phyloP scores from a whole-genome alignment of 2,888 invertebrate genomes.

The Tholera decimalis region DNA sequence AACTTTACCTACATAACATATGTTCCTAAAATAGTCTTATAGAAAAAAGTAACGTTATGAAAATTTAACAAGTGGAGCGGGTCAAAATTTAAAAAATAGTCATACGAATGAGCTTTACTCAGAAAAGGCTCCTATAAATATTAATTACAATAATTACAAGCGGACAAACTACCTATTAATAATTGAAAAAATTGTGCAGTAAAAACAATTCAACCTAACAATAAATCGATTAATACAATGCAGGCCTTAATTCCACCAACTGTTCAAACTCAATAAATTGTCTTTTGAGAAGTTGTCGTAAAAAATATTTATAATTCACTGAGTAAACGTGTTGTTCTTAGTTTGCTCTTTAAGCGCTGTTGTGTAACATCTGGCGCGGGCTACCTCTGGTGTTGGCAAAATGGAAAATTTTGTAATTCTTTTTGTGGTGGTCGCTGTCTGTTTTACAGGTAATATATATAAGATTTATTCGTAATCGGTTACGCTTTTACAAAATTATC shows the following conservation, averaged over 20 bases:
- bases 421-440: neutral
- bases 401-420: constrained; percentile 27
- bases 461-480: neutral
- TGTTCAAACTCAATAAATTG: constrained; percentile 38
- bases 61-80: no score
- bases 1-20: no score
- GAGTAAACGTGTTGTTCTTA: neutral
- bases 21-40: no score
- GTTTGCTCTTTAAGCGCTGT: neutral
- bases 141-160: no score
- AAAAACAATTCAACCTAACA: constrained; percentile 16
- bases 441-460: constrained; percentile 37
- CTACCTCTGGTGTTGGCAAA: neutral
- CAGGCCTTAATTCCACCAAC: constrained; percentile 14
- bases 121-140: no score
- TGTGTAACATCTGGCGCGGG: neutral
- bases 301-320: neutral
- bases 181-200: neutral
- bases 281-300: constrained; percentile 16
- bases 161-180: neutral
- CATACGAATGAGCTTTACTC: no score
- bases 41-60: no score
- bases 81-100: no score
- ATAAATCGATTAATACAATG: constrained; percentile 38
- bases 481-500: no score